phyloP scores from a whole-genome alignment of 1,140 invertebrate species.

The Zaprionus davidi region DNA sequence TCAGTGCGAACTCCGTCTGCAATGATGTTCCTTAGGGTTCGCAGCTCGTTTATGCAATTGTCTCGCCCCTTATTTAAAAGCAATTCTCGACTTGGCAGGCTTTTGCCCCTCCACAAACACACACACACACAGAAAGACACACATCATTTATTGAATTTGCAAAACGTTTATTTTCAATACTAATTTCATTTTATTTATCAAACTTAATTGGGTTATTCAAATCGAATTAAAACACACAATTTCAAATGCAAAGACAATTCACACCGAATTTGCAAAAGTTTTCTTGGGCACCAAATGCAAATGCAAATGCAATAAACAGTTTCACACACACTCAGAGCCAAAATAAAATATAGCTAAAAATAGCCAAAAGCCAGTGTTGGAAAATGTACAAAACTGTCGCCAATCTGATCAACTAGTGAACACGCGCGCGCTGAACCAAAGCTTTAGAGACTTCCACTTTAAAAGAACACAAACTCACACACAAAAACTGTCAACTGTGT shows the following conservation, averaged over 20 bases:
- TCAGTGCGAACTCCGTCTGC: conserved; percentile 3
- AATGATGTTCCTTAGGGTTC: conserved; percentile 10
- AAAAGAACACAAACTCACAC: conserved; percentile 34
- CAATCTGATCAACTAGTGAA: conserved; percentile 44
- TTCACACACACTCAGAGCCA: conserved; percentile 45
- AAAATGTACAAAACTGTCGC: conserved; percentile 59
- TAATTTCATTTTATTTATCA: conserved; percentile 46
- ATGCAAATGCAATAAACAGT: conserved; percentile 31
- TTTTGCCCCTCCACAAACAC: conserved; percentile 68
- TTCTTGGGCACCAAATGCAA: conserved; percentile 64
- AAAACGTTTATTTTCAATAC: conserved; percentile 40
- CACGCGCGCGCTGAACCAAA: conserved; percentile 56
- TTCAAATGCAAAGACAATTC: conserved; percentile 67
- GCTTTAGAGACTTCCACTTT: conserved; percentile 52
- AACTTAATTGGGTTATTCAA: conserved; percentile 56
- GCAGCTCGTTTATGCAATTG: conserved; percentile 68
- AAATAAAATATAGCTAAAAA: conserved; percentile 13
- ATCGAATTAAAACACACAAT: conserved; percentile 50
- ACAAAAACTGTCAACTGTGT: conserved; percentile 33
- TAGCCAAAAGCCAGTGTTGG: conserved; percentile 45
- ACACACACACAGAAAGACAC: conserved; percentile 47
- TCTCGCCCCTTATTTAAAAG: conserved; percentile 70
- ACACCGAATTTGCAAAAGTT: conserved; percentile 51
- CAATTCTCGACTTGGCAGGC: conserved; percentile 84
- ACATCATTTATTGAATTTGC: conserved; percentile 69